A percentile compares a stretch with the other conserved stretches of the same genome.
Conservation (phyloP, 2,113 vertebrate species). For the Mesembrinibis cayennensis region DNA sequence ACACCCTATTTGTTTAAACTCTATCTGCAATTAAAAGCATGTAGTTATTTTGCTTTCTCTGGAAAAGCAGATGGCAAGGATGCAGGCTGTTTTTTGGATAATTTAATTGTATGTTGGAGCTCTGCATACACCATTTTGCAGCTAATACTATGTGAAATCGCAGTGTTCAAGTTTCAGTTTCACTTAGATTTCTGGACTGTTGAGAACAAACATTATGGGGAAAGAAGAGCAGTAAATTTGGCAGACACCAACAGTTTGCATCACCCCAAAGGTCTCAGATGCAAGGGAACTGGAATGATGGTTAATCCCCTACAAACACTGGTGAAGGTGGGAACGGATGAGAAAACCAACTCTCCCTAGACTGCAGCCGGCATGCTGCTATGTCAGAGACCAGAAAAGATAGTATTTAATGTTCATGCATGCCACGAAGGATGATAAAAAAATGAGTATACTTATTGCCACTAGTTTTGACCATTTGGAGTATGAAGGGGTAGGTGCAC, state of each 20-base stretch:
- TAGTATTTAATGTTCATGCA: neutral
- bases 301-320: neutral
- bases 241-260: neutral
- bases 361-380: neutral
- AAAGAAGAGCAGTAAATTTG: neutral
- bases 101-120: neutral
- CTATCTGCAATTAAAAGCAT: neutral
- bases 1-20: neutral
- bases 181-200: neutral
- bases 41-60: neutral
- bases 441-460: neutral
- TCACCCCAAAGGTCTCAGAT: neutral
- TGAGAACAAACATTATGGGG: neutral
- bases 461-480: fast-evolving
- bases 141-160: neutral
- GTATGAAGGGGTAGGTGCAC: fast-evolving
- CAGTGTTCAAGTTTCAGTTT: neutral
- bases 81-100: neutral
- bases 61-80: neutral
- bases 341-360: neutral
- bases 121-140: neutral
- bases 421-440: neutral
- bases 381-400: neutral
- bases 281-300: neutral
- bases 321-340: neutral